Base-by-base conservation (phyloP, 2,113 vertebrate genomes). In the Dipodomys ordii region DNA sequence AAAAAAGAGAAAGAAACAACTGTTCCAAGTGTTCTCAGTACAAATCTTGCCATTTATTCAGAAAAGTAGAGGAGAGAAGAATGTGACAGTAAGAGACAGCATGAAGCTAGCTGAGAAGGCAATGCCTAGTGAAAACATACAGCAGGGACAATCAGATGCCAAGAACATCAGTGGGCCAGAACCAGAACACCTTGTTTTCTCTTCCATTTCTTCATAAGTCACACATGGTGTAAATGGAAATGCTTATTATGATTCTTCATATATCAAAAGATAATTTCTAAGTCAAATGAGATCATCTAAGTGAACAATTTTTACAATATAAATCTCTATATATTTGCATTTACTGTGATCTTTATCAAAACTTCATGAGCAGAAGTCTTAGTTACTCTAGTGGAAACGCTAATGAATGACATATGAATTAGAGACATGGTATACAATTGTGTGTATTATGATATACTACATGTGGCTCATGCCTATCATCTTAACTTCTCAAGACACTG, bases 271-370 rank as follows among this genome's bases (percentile, higher is more conserved):
- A 49, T 49, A 49, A 49, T 49, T 49, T 49, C 49, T 49, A 49
- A 80, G 6, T 79, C 32, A 93, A 84, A 79, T 73, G 13, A 81
- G 16, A 76, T 88, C 15, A 80, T 53, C 0, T 27, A 10, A 44
- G 4, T 73, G n/a, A 93, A 88, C 64, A 53, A 27, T 88, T 81
- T 77, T 67, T 30, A 84, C 80, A 64, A 76, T 62, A 76, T 62
- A 35, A 11, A 44, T 35, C 10, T 83, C 64, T 86, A 57, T 80
- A 62, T 74, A 39, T 39, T 20, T 2, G 1, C 18, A 92, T 68
- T 4, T 92, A 18, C 80, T 81, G 81, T 88, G 91, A 60, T 16
- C 6, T 60, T 44, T 28, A 77, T 46, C 25, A 88, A 92, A 44
- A 39, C 7, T 74, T 53, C 60, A 25, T 44, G 35, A 39, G 35